Base-by-base conservation (phyloP, 1,140 invertebrate species). In the Arctopsyche grandis region DNA sequence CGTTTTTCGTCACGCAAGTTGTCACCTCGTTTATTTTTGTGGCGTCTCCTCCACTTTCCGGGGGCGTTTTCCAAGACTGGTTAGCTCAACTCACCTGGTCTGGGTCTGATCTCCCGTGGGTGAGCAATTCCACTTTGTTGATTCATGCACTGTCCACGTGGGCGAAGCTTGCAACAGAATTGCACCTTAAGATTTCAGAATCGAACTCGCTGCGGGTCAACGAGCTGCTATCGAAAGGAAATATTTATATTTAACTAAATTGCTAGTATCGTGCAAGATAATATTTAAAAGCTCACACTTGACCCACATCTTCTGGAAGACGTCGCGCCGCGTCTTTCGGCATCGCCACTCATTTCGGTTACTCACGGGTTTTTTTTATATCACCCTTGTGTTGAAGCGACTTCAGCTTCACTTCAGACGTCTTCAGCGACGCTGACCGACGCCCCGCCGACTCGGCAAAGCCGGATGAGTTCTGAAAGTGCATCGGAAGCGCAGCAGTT, bases 11-110 rank as follows among this genome's bases (percentile, higher is more conserved):
- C 63, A 66, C 63, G 63, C 63, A 22, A 66, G 19, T 66, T 22
- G 63, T 60, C 56, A 38, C 56, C 63, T 66, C 19, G 21, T 66
- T 66, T 66, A 66, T 66, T 66, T 82, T 77, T 19, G 58, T 16
- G 19, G 16, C 24, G n/a, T 46, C 66, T 69, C 75, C 16, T 43
- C 43, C 46, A 56, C 22, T 56, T 26, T 74, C 71, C 71, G 71
- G 71, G 22, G 71, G 71, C 71, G 71, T 74, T 1, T 56, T 5
- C 21, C 10, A 38, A 38, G 29, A 38, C 60, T 66, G 60, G 60
- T n/a, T n/a, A 52, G 16, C 38, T 74, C 19, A 19, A 14, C 38
- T 43, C n/a, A 12, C 19, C 43, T 26, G 14, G 14, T 1, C 48
- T 16, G 71, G 44, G 19, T n/a, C 10, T 22, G 44, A 74, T 56